phyloP scores from a whole-genome alignment of 2,113 vertebrate species.

The Lamprotornis superbus region DNA sequence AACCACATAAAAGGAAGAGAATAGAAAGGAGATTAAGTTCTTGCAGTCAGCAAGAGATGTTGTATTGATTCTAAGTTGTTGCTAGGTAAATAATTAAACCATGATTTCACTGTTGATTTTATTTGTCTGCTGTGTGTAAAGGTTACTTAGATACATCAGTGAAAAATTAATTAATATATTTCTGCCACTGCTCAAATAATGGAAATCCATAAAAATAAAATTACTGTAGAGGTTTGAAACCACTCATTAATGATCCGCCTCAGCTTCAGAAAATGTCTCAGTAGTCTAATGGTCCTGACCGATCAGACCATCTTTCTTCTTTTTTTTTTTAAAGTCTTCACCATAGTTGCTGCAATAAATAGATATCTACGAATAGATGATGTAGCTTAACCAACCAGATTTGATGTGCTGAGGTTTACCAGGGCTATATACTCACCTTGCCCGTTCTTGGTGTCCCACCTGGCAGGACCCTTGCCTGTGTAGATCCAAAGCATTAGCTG shows the following conservation, averaged over 20 bases:
- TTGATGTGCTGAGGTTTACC: not conserved
- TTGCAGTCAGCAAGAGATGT: not conserved
- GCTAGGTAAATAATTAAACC: conserved; percentile 65
- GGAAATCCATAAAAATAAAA: conserved; percentile 31
- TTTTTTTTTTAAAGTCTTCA: not conserved
- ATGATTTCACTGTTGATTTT: conserved; percentile 49
- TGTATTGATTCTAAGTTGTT: conserved; percentile 48
- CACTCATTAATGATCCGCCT: not conserved
- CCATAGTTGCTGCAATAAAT: not conserved
- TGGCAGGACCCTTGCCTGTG: not conserved
- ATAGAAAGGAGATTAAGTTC: conserved; percentile 3
- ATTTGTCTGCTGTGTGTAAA: conserved; percentile 51
- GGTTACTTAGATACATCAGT: conserved; percentile 28
- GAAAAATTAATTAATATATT: conserved; percentile 67
- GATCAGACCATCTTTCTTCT: not conserved
- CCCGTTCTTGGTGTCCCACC: not conserved
- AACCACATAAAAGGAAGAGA: conserved; percentile 17
- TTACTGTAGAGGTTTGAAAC: conserved; percentile 6
- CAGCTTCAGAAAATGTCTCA: conserved; percentile 10
- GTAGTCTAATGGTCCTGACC: not conserved
- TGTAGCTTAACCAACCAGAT: not conserved
- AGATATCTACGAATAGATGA: not conserved
- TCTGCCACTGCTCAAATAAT: conserved; percentile 12
- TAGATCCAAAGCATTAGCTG: not conserved
- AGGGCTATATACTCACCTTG: not conserved